phyloP scores from a whole-genome alignment of 2,888 invertebrate species.

The Ectemnius cavifrons region DNA sequence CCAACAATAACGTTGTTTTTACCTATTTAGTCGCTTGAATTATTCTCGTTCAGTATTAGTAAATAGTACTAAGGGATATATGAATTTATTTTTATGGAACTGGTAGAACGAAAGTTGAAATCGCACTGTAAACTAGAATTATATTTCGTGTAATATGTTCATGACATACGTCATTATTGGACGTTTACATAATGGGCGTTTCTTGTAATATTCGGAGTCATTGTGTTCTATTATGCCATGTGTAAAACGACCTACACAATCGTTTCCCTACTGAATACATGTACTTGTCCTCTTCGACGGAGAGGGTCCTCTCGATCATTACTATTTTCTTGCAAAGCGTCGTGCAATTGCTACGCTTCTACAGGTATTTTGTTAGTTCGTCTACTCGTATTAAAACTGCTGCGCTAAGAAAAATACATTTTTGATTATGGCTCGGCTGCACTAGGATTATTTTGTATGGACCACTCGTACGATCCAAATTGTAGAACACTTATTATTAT shows the following conservation, averaged over 20 bases:
- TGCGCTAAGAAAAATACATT: not conserved
- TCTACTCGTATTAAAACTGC: constrained; percentile 10
- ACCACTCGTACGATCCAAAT: not conserved
- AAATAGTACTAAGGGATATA: no score
- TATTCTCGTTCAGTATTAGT: not conserved
- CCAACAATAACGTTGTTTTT: not conserved
- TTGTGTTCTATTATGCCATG: not conserved
- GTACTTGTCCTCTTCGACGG: no score
- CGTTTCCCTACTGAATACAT: no score
- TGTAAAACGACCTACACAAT: not conserved
- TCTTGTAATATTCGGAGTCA: not conserved
- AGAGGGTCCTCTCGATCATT: no score
- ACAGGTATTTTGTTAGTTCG: constrained; percentile 1
- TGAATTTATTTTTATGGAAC: no score
- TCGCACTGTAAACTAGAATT: not conserved
- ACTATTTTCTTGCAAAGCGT: no score
- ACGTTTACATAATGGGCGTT: not conserved
- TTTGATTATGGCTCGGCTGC: constrained; percentile 17
- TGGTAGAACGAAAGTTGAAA: not conserved
- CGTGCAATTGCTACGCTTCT: no score
- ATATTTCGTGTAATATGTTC: constrained; percentile 11
- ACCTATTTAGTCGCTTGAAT: no score
- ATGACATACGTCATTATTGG: constrained; percentile 1
- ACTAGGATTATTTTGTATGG: not conserved
- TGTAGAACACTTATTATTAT: not conserved